Percentiles rank a stretch among this genome's conserved stretches.
Conservation (phyloP, 2,888 invertebrate species). For the Chymomyza amoena region DNA sequence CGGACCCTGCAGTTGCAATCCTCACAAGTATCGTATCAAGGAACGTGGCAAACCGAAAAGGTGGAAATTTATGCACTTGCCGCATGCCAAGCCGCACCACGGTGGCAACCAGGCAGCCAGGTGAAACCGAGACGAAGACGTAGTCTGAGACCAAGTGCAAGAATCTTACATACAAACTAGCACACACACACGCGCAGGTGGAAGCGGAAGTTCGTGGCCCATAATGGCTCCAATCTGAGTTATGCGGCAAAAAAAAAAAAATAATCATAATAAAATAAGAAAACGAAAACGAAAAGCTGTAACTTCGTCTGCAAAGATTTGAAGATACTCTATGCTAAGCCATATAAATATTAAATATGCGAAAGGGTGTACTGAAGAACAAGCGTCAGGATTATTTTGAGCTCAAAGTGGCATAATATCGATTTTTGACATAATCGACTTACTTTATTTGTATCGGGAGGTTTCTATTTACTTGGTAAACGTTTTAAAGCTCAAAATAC, state of each 20-base stretch:
- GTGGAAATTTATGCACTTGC: constrained; percentile 65
- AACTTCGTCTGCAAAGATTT: neutral
- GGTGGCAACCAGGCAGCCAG: neutral
- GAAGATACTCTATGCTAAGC: neutral
- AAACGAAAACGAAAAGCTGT: constrained; percentile 14
- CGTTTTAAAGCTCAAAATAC: too few relatives aligned
- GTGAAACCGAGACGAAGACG: neutral
- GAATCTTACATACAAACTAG: constrained; percentile 7
- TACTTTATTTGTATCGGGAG: too few relatives aligned
- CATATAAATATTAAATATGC: too few relatives aligned
- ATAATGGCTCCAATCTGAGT: constrained; percentile 69
- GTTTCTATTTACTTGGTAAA: too few relatives aligned
- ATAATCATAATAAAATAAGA: constrained; percentile 5
- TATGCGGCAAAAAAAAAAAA: constrained; percentile 57
- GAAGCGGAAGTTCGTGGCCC: constrained; percentile 57
- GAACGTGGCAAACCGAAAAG: constrained; percentile 47
- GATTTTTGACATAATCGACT: too few relatives aligned
- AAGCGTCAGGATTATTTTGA: too few relatives aligned
- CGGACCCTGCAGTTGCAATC: constrained; percentile 8
- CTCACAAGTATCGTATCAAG: neutral
- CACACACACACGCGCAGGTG: constrained; percentile 27
- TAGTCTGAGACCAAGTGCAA: neutral
- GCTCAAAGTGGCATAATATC: too few relatives aligned
- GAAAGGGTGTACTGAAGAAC: too few relatives aligned
- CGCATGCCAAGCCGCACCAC: constrained; percentile 46